These are phyloP conservation scores for Drosophila robusta DNA, from an alignment of 2,888 invertebrate species.

Conservation along the genomic window DNA sequence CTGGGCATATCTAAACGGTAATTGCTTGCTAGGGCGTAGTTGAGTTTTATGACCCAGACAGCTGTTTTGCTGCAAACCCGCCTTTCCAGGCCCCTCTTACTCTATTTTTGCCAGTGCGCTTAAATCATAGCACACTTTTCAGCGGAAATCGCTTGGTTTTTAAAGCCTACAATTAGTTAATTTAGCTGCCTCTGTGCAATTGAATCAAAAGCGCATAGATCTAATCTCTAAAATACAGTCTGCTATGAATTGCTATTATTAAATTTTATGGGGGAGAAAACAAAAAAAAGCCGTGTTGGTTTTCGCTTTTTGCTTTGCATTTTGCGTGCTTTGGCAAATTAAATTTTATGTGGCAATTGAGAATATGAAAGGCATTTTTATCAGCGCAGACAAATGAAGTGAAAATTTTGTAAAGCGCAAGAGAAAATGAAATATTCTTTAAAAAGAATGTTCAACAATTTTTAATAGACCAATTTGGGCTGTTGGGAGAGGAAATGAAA, in stretches of 20 bases:
- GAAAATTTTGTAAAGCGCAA: constrained; percentile 2
- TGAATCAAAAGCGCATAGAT: constrained; percentile 53
- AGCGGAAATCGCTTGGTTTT: constrained; percentile 26
- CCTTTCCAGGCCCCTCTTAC: neutral
- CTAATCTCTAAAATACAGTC: constrained; percentile 45
- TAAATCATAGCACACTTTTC: constrained; percentile 64
- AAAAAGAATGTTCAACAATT: neutral
- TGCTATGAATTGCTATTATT: constrained; percentile 54
- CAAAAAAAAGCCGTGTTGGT: neutral
- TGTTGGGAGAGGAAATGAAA: neutral
- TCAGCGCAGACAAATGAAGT: constrained; percentile 9
- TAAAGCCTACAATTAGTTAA: constrained; percentile 54
- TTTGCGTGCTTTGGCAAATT: constrained; percentile 31
- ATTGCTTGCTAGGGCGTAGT: constrained; percentile 72
- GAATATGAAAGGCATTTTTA: constrained; percentile 24
- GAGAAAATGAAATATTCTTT: neutral
- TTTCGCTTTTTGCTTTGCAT: constrained; percentile 1
- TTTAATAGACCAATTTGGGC: neutral
- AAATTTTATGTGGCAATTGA: constrained; percentile 37
- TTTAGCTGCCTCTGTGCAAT: constrained; percentile 35
- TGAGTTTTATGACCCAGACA: constrained; percentile 73
- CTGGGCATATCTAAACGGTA: constrained; percentile 68
- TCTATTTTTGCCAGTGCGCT: constrained; percentile 2
- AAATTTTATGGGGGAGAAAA: constrained; percentile 44
- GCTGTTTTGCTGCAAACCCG: constrained; percentile 51